Base-by-base conservation (phyloP, 2,797 vertebrate species). In the Amniataba percoides region DNA sequence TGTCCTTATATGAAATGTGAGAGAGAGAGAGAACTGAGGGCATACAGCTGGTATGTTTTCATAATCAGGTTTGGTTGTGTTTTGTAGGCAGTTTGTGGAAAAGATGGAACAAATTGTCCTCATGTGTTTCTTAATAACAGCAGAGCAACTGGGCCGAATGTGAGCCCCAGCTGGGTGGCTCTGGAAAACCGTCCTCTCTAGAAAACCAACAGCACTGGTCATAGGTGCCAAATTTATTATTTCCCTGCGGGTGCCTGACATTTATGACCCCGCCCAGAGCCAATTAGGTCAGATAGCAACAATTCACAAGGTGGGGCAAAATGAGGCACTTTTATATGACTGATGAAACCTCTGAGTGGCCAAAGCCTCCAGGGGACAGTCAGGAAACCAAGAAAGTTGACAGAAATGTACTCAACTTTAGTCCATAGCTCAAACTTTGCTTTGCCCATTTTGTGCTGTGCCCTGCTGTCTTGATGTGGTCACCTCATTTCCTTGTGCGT, bases 281-380 rank as follows among this genome's bases (percentile, higher is more conserved):
- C 53, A 74, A 49, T 64, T 49, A 49, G 53, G 53, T 66, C 5
- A 51, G 36, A 59, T n/a, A 51, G 53, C 62, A 59, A 25, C 13
- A 65, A 31, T 40, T 57, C 43, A 74, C 11, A 40, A 58, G 59
- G 39, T 57, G 53, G 12, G 34, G 27, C 18, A 49, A 21, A 63
- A 51, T 63, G 61, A 59, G 59, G 19, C 12, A 43, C 23, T 55
- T 51, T 55, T 15, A 15, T 63, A 63, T n/a, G 6, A 63, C 23
- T 52, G 48, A 52, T 61, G 46, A 36, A 36, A 36, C 34, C 4
- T 5, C 34, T 36, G 34, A 36, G 34, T 36, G 34, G 34, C 34
- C 34, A 36, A 36, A 36, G 34, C 4, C 34, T 36, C 4, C 42
- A 39, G 31, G 31, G 23, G 12, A 25, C 42, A 11, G 23, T 53